A percentile compares a stretch with the other conserved stretches of the same genome.
These are phyloP conservation scores for Kryptopterus vitreolus DNA, from an alignment of 2,797 vertebrate genomes.

Conservation along the genomic window DNA sequence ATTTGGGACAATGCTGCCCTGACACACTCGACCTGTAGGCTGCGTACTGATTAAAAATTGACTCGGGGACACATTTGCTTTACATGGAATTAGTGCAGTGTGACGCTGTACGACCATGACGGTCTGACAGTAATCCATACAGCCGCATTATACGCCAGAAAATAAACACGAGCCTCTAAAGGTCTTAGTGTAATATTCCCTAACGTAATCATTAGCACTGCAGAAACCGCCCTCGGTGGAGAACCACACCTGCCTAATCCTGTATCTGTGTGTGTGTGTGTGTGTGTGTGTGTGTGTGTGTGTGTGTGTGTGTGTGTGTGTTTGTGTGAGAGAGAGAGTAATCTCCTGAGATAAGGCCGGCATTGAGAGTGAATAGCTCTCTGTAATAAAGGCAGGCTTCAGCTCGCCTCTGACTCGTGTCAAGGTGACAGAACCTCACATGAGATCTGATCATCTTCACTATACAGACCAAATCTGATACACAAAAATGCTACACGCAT, in stretches of 20 bases:
- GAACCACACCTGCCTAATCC: slow-evolving; percentile 20
- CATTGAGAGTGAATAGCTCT: neutral
- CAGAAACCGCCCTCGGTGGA: neutral
- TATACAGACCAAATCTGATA: too few species aligned
- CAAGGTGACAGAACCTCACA: neutral
- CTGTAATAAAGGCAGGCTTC: neutral
- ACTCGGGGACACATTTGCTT: neutral
- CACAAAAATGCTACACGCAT: too few species aligned
- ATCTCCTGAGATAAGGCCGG: neutral
- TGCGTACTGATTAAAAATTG: slow-evolving; percentile 3
- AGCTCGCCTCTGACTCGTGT: too few species aligned
- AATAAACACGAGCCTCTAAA: slow-evolving; percentile 22
- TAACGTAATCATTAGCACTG: slow-evolving; percentile 20
- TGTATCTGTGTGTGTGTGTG: neutral
- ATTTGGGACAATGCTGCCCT: neutral
- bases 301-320: neutral
- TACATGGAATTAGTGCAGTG: neutral
- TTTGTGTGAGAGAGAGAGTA: too few species aligned
- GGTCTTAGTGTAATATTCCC: slow-evolving; percentile 23
- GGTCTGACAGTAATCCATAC: neutral
- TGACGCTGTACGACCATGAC: neutral
- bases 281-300: slow-evolving; percentile 7
- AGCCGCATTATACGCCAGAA: neutral
- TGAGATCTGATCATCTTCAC: slow-evolving; percentile 1
- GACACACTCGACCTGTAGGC: neutral